Evolutionary conservation across 2,888 invertebrate genomes (phyloP).

Genomic region (Alsophila aescularia): DNA sequence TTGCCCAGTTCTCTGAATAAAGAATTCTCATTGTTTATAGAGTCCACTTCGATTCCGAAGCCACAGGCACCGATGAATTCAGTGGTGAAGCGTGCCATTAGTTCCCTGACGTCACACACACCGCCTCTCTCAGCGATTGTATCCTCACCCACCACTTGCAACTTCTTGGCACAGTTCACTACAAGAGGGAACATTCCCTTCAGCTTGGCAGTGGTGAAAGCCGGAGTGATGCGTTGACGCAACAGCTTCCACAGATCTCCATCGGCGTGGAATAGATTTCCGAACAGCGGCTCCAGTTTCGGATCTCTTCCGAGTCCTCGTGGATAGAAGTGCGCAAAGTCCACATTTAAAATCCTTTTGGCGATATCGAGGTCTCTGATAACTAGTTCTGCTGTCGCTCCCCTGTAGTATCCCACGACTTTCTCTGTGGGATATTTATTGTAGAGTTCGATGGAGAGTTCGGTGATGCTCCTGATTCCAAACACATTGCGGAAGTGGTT

Average conservation of each 20-base stretch:
- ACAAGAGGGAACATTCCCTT: slow-evolving; percentile 71
- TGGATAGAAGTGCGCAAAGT: slow-evolving; percentile 59
- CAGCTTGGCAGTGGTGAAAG: slow-evolving; percentile 67
- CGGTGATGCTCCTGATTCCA: slow-evolving; percentile 50
- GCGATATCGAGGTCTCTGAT: slow-evolving; percentile 62
- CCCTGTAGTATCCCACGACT: slow-evolving; percentile 64
- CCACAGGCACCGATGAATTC: slow-evolving; percentile 67
- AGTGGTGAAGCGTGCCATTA: slow-evolving; percentile 64
- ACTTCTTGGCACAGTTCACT: slow-evolving; percentile 61
- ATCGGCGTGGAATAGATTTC: slow-evolving; percentile 60
- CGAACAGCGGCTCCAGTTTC: slow-evolving; percentile 53
- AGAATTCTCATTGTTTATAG: slow-evolving; percentile 57
- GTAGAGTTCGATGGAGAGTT: slow-evolving; percentile 54
- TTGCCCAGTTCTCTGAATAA: slow-evolving; percentile 54
- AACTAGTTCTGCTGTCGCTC: slow-evolving; percentile 58
- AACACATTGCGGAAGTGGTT: slow-evolving; percentile 52
- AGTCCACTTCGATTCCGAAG: slow-evolving; percentile 59
- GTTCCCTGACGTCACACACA: slow-evolving; percentile 54
- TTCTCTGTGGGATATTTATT: slow-evolving; percentile 62
- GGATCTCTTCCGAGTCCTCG: slow-evolving; percentile 55
- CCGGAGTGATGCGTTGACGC: slow-evolving; percentile 65
- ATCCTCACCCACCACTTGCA: slow-evolving; percentile 47
- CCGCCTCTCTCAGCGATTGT: slow-evolving; percentile 48
- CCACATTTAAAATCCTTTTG: slow-evolving; percentile 53
- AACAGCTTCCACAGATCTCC: slow-evolving; percentile 68